These are phyloP conservation scores for Apis mellifera DNA, from an alignment of 1,140 invertebrate genomes.

Conservation along the genomic window Amel_HAv3.1 CM009939.2:11349001-11349500, in stretches of 20 bases:
- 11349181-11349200: constrained; percentile 85
- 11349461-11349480: constrained; percentile 81
- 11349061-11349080: no score
- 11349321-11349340: constrained; percentile 85
- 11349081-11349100: constrained; percentile 49
- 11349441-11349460: constrained; percentile 85
- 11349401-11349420: constrained; percentile 85
- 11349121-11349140: constrained; percentile 80
- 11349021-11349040: constrained; percentile 75
- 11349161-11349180: constrained; percentile 83
- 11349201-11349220: constrained; percentile 77
- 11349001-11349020: constrained; percentile 76
- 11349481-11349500: background rate
- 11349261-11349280: constrained; percentile 80
- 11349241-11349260: no score
- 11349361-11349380: constrained; percentile 83
- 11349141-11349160: constrained; percentile 72
- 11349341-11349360: constrained; percentile 83
- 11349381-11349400: constrained; percentile 84
- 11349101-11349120: constrained; percentile 68
- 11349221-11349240: background rate
- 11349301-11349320: constrained; percentile 83
- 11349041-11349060: no score
- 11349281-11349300: constrained; percentile 83
- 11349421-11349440: constrained; percentile 86